Evolutionary conservation across 2,888 invertebrate genomes (phyloP).

Genomic region (Drosophila robusta): DNA sequence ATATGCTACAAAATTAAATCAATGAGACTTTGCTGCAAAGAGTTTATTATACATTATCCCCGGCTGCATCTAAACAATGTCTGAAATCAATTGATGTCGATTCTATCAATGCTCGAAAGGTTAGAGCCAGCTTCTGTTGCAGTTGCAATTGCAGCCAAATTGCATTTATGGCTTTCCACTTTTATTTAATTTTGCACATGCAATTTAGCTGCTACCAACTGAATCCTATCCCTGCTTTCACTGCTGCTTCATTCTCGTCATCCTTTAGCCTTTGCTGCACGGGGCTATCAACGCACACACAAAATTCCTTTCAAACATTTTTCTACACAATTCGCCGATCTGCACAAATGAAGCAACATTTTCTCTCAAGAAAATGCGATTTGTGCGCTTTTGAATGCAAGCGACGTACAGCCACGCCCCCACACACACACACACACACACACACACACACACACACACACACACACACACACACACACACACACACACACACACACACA

Average conservation of each 20-base stretch:
- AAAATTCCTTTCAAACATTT: conserved; percentile 68
- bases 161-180: conserved; percentile 78
- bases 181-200: conserved; percentile 73
- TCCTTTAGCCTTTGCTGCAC: conserved; percentile 29
- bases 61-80: conserved; percentile 61
- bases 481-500: conserved; percentile 1
- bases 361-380: conserved; percentile 77
- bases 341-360: conserved; percentile 81
- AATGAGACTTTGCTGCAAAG: background rate
- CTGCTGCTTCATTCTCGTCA: conserved; percentile 11
- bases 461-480: conserved; percentile 17
- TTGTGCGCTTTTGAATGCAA: conserved; percentile 80
- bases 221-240: background rate
- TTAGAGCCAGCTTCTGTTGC: conserved; percentile 8
- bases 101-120: conserved; percentile 62
- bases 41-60: conserved; percentile 18
- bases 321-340: conserved; percentile 73
- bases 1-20: too few relatives aligned
- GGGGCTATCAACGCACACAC: conserved; percentile 42
- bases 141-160: conserved; percentile 62
- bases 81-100: conserved; percentile 73
- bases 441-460: background rate
- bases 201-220: conserved; percentile 47
- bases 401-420: conserved; percentile 56
- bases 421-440: conserved; percentile 1